These are phyloP conservation scores for Mormoops blainvillei DNA, from an alignment of 2,113 vertebrate species.

Conservation along the genomic window DNA sequence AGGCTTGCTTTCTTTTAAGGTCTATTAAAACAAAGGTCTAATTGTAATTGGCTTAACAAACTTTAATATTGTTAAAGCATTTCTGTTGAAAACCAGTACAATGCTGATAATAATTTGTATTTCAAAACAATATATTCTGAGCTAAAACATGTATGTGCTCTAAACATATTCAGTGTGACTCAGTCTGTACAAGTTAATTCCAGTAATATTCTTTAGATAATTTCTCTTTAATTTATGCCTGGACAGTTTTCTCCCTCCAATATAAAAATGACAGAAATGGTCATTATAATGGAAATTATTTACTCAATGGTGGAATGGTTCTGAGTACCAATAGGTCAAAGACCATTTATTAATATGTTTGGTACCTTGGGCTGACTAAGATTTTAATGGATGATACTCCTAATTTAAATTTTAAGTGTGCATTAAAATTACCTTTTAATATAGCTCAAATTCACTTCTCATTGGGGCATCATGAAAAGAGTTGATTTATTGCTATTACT, in stretches of 20 bases:
- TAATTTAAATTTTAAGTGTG: background rate
- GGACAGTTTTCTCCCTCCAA: background rate
- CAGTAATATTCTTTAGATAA: background rate
- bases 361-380: background rate
- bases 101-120: background rate
- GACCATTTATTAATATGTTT: background rate
- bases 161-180: background rate
- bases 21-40: background rate
- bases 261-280: background rate
- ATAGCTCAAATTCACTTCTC: background rate
- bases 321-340: background rate
- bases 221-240: background rate
- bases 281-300: background rate
- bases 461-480: background rate
- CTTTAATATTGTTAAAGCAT: background rate
- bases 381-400: background rate
- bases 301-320: background rate
- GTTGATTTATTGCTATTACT: background rate
- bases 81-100: background rate
- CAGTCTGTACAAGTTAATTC: background rate
- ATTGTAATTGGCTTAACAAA: background rate
- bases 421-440: background rate
- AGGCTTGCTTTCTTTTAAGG: background rate
- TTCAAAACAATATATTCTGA: background rate
- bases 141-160: background rate